Conservation (phyloP, 2,888 invertebrate species). For the Pterostichus niger region DNA sequence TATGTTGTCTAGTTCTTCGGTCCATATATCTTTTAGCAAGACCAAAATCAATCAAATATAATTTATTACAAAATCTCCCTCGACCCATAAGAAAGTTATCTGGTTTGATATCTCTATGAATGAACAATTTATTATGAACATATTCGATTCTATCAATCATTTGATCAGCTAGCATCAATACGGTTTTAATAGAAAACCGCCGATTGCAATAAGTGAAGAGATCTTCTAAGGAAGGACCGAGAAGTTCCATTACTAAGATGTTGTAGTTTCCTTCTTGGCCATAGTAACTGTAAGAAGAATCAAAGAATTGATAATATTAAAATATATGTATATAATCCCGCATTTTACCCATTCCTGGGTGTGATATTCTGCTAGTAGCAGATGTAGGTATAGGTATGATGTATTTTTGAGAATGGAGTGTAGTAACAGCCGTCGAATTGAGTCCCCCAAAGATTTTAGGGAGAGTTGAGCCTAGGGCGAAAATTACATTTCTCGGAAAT, state of each 20-base stretch:
- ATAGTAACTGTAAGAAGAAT: constrained; percentile 82
- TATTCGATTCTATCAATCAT: constrained; percentile 97
- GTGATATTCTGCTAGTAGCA: no score
- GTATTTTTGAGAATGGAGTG: no score
- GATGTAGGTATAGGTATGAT: no score
- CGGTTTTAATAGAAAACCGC: constrained; percentile 86
- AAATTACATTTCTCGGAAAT: no score
- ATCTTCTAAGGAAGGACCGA: constrained; percentile 87
- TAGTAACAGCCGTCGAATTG: no score
- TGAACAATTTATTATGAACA: constrained; percentile 99
- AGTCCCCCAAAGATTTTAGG: no score
- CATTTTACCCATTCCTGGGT: no score
- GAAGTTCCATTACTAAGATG: constrained; percentile 86
- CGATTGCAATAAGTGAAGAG: constrained; percentile 86
- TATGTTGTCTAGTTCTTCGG: constrained; percentile 99
- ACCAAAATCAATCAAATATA: constrained; percentile 99
- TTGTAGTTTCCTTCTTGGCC: constrained; percentile 89
- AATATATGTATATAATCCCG: no score
- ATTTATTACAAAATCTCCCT: constrained; percentile 95
- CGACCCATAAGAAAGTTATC: constrained; percentile 99
- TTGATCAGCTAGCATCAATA: constrained; percentile 86
- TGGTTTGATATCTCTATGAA: constrained; percentile 99
- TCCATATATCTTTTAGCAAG: constrained; percentile 99
- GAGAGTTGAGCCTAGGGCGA: no score
- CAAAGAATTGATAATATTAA: no score